A percentile compares a stretch with the other conserved stretches of the same genome.
phyloP scores from a whole-genome alignment of 1,140 invertebrate species.

The Proctacanthus coquilletti region DNA sequence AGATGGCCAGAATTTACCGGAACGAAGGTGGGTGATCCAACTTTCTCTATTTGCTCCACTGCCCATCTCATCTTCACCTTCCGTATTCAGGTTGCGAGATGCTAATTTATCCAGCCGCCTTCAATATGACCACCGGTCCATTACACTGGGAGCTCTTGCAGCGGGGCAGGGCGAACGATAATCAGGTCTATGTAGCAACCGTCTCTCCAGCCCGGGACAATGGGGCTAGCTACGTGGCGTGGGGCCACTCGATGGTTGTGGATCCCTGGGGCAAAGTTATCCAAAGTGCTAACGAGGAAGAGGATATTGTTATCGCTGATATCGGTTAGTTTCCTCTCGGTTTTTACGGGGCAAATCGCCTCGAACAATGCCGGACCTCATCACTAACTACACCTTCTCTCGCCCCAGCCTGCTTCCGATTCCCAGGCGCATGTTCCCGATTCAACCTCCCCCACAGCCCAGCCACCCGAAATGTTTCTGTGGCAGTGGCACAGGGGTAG shows the following conservation, averaged over 20 bases:
- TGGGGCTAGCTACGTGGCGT: constrained; percentile 64
- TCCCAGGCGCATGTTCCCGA: too few relatives aligned
- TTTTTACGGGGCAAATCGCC: neutral
- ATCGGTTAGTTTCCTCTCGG: constrained; percentile 33
- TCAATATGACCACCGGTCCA: constrained; percentile 91
- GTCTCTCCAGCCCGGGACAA: constrained; percentile 63
- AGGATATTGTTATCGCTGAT: constrained; percentile 57
- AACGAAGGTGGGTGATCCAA: constrained; percentile 39
- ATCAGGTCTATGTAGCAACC: constrained; percentile 62
- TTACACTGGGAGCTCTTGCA: constrained; percentile 80
- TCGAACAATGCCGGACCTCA: too few relatives aligned
- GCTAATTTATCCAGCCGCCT: constrained; percentile 82
- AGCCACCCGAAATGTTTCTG: too few relatives aligned
- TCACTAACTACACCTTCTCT: too few relatives aligned
- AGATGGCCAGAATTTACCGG: constrained; percentile 72
- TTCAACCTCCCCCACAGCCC: too few relatives aligned
- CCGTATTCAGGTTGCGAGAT: constrained; percentile 55
- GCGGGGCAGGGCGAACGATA: constrained; percentile 63
- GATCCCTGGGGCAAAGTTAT: constrained; percentile 79
- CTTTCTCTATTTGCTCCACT: neutral
- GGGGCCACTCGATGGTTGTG: constrained; percentile 73
- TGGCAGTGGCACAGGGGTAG: too few relatives aligned
- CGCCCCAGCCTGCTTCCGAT: too few relatives aligned
- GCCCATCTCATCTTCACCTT: neutral
- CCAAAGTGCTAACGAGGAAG: constrained; percentile 47